These are phyloP conservation scores for Oikopleura albicans DNA, from an alignment of 23 tunicate genomes.

Conservation along the genomic window DNA sequence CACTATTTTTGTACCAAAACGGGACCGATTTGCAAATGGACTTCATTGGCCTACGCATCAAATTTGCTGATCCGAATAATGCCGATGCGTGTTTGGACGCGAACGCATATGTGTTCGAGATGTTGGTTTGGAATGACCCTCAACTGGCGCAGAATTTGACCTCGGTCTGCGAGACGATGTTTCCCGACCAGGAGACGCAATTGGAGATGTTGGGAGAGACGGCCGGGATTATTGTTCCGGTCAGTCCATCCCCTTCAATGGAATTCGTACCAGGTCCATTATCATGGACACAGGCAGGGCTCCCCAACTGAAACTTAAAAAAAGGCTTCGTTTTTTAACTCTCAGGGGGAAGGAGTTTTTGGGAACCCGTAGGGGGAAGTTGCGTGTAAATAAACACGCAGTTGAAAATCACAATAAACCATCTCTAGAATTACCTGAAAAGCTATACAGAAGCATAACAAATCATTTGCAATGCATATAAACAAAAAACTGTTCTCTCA, in stretches of 20 bases:
- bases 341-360: too few relatives aligned
- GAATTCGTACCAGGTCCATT: neutral
- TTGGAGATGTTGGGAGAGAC: neutral
- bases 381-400: too few relatives aligned
- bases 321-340: too few relatives aligned
- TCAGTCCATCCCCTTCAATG: neutral
- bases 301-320: too few relatives aligned
- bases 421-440: too few relatives aligned
- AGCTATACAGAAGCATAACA: too few relatives aligned
- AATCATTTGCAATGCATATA: too few relatives aligned
- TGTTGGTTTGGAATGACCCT: neutral
- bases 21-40: slow-evolving; percentile 8
- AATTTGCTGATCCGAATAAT: neutral
- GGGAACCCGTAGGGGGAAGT: too few relatives aligned
- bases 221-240: neutral
- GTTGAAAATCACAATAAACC: too few relatives aligned
- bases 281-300: slow-evolving; percentile 13
- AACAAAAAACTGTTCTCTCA: too few relatives aligned
- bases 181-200: slow-evolving; percentile 6
- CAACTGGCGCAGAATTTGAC: neutral
- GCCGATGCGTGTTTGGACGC: slow-evolving; percentile 2
- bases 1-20: neutral
- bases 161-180: neutral
- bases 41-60: neutral
- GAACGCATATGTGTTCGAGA: neutral